Evolutionary conservation across 2,113 vertebrate genomes (phyloP), one percentile per base, ranked within the genome.

Genomic region (Pygoscelis antarcticus): DNA sequence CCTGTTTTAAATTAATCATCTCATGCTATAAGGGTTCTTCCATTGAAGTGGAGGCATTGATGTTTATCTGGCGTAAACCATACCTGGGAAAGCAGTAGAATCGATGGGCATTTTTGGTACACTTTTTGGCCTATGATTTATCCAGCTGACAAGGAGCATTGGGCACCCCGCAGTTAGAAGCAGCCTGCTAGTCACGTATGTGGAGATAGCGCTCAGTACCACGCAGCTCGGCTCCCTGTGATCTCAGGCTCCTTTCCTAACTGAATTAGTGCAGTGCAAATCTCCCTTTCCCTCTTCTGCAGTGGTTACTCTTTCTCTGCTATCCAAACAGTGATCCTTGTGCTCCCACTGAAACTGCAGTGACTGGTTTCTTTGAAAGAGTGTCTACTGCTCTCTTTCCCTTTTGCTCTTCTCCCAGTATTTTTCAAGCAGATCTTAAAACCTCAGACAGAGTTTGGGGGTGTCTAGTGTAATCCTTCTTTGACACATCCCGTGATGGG

Each of bases 161-260:
- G 27, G 46, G 38, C 30, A 51, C 2, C 2, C n/a, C 0, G 7
- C 52, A 61, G 44, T 15, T 14, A 5, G 68, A 12, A 51, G 58
- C 54, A 83, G 44, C 58, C 30, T 83, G 27, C 40, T 49, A 30
- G 36, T 16, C 74, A 42, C 1, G 0, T 17, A 11, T 17, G 9
- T 27, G 57, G 36, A 52, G 42, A 11, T 1, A 32, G 46, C 3
- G 29, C 69, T 79, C 60, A 75, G 69, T 21, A 25, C 44, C 40
- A 20, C 0, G 0, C 26, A 18, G 2, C 51, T 36, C 0, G 0
- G 36, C 65, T 82, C 23, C 51, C 38, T 58, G 64, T 13, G 34
- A 11, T 19, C 61, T 62, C 42, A 10, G 69, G 38, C 38, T 71
- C 42, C 71, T 70, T 29, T 65, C 19, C 47, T 26, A 29, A 8